phyloP scores from a whole-genome alignment of 2,888 invertebrate genomes.

The Protonemura montana region DNA sequence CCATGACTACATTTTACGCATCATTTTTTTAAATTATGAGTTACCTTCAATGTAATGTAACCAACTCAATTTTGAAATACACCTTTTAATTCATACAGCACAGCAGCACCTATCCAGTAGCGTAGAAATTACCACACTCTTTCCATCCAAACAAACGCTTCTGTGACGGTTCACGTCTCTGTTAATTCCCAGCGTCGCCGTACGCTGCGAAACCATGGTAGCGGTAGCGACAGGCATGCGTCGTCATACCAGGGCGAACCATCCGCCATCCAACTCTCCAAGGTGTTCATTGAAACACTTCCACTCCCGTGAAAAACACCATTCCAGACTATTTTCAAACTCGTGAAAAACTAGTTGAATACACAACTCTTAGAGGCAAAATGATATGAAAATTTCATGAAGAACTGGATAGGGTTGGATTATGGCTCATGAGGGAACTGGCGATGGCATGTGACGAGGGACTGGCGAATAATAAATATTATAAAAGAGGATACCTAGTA shows the following conservation, averaged over 20 bases:
- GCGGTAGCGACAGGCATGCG: too few species aligned
- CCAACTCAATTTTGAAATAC: too few species aligned
- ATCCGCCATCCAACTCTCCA: slow-evolving; percentile 7
- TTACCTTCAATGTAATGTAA: too few species aligned
- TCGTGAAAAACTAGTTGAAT: slow-evolving; percentile 45
- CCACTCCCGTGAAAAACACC: slow-evolving; percentile 46
- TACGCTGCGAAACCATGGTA: too few species aligned
- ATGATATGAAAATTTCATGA: slow-evolving; percentile 40
- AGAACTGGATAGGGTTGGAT: slow-evolving; percentile 39
- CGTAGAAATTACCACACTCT: too few species aligned
- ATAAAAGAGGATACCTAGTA: slow-evolving; percentile 55
- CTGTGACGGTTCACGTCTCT: too few species aligned
- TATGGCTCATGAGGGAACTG: slow-evolving; percentile 48
- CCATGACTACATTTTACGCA: too few species aligned
- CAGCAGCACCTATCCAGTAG: too few species aligned
- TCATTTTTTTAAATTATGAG: too few species aligned
- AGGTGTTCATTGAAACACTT: slow-evolving; percentile 49
- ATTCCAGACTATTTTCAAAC: slow-evolving; percentile 49
- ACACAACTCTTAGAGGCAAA: slow-evolving; percentile 41
- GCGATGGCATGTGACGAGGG: slow-evolving; percentile 58
- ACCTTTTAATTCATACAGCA: too few species aligned
- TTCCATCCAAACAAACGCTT: too few species aligned
- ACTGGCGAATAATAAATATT: slow-evolving; percentile 63
- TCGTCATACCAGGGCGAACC: background rate
- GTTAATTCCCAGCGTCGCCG: too few species aligned